phyloP scores from a whole-genome alignment of 2,888 invertebrate genomes.

The Caenorhabditis plicata region DNA sequence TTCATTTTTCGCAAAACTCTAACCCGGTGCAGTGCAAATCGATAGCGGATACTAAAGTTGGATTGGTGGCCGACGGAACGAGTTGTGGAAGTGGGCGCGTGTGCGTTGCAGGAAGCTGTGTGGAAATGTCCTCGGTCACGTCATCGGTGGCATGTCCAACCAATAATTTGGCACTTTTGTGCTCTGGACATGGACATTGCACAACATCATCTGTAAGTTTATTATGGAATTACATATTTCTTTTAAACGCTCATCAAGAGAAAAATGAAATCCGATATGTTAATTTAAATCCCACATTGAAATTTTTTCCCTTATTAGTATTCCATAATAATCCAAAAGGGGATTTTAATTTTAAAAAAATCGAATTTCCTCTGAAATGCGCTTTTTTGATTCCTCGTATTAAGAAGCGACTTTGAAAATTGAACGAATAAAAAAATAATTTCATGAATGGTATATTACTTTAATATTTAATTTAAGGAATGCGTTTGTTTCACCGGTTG shows the following conservation, averaged over 20 bases:
- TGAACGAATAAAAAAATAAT: too few relatives aligned
- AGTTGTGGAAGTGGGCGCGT: conserved; percentile 51
- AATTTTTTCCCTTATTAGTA: too few relatives aligned
- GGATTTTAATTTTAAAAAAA: too few relatives aligned
- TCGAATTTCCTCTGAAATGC: too few relatives aligned
- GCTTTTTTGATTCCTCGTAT: too few relatives aligned
- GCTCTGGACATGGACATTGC: conserved; percentile 84
- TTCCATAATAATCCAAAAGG: too few relatives aligned
- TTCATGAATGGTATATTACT: too few relatives aligned
- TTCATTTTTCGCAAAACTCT: conserved; percentile 84
- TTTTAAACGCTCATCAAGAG: neutral
- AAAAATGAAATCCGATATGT: neutral
- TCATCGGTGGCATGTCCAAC: conserved; percentile 75
- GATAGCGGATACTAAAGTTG: conserved; percentile 46
- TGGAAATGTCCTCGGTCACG: conserved; percentile 47
- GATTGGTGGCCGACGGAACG: conserved; percentile 52
- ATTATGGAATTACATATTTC: too few relatives aligned
- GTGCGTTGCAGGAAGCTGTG: conserved; percentile 47
- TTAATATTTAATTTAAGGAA: conserved; percentile 73
- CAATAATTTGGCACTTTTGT: conserved; percentile 83
- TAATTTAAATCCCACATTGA: too few relatives aligned
- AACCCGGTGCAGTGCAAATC: conserved; percentile 73
- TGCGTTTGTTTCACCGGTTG: conserved; percentile 84
- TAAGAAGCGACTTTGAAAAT: too few relatives aligned
- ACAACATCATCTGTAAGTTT: conserved; percentile 37